Conservation (phyloP, 2,888 invertebrate species). For the Brenthis hecate region DNA sequence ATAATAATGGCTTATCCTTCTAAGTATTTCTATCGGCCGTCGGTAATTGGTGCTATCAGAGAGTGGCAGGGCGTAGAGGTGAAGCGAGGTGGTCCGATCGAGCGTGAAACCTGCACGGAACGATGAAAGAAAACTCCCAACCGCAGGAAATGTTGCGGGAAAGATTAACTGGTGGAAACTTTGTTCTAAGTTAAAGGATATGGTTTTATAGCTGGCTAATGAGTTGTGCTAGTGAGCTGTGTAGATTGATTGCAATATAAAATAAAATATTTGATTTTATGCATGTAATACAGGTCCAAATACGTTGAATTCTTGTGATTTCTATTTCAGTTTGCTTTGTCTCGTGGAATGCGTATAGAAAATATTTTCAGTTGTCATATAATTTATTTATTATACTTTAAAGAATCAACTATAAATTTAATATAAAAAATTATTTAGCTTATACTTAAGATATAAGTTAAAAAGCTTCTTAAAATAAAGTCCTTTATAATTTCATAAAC, state of each 20-base stretch:
- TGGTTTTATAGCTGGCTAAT: conserved; percentile 17
- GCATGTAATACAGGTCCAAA: too few relatives aligned
- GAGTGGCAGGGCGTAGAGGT: conserved; percentile 69
- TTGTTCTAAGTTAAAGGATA: conserved; percentile 18
- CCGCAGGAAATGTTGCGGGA: conserved; percentile 21
- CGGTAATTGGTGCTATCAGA: conserved; percentile 75
- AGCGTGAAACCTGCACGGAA: conserved; percentile 48
- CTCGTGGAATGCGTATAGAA: too few relatives aligned
- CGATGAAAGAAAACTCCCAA: conserved; percentile 38
- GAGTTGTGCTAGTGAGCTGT: not conserved
- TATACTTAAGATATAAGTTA: too few relatives aligned
- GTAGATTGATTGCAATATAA: not conserved
- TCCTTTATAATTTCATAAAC: too few relatives aligned
- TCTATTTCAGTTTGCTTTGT: too few relatives aligned
- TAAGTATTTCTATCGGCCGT: conserved; percentile 42
- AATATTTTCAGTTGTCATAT: too few relatives aligned
- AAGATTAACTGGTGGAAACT: conserved; percentile 28
- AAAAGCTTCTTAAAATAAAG: too few relatives aligned
- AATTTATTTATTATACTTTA: too few relatives aligned
- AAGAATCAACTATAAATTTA: too few relatives aligned
- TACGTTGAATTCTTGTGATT: too few relatives aligned
- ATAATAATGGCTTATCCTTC: conserved; percentile 44
- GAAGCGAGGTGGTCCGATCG: conserved; percentile 67
- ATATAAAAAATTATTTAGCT: too few relatives aligned
- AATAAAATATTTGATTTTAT: too few relatives aligned